phyloP scores from a whole-genome alignment of 2,113 vertebrate genomes.

The Heptranchias perlo region DNA sequence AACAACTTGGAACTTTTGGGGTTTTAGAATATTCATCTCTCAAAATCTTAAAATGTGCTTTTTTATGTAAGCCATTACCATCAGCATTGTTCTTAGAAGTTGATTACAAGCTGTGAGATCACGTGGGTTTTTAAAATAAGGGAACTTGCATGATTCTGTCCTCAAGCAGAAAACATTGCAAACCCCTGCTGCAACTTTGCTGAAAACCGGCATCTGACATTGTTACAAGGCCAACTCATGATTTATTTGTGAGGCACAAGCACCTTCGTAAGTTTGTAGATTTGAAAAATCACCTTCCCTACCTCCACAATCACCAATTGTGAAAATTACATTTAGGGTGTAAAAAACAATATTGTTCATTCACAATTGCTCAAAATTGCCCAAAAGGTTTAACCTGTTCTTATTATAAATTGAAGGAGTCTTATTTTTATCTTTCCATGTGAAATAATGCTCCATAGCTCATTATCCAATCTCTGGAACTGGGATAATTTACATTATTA shows the following conservation, averaged over 20 bases:
- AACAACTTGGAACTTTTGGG: not conserved
- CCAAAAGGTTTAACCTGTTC: not conserved
- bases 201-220: not conserved
- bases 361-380: not conserved
- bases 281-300: constrained; percentile 15
- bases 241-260: not conserved
- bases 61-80: not conserved
- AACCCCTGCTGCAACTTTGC: not conserved
- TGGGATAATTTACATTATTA: not conserved
- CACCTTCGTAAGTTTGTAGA: not conserved
- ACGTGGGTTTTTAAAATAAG: not conserved
- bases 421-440: not conserved
- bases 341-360: constrained; percentile 16
- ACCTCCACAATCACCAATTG: not conserved
- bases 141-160: not conserved
- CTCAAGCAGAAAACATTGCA: not conserved
- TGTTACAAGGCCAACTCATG: not conserved
- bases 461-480: not conserved
- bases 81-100: not conserved
- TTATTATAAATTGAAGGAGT: constrained; percentile 19
- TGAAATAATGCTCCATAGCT: not conserved
- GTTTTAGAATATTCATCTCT: not conserved
- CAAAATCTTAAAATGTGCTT: not conserved
- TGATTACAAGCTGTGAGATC: not conserved
- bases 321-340: not conserved